A percentile compares a stretch with the other conserved stretches of the same genome.
Conservation (phyloP, 1,140 invertebrate genomes). For the Lithobius niger region DNA sequence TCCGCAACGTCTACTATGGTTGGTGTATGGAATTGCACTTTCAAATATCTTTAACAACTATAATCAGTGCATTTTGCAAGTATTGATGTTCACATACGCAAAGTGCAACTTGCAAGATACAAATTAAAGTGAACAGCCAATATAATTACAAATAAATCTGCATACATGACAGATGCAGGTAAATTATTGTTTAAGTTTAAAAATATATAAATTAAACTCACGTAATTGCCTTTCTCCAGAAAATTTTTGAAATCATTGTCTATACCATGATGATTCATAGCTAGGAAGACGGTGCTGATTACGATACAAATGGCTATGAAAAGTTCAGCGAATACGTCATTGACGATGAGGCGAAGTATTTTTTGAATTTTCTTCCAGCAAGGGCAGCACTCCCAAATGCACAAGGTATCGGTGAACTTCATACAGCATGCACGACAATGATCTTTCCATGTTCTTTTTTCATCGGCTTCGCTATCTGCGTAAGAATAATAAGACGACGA, state of each 20-base stretch:
- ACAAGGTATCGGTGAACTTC: slow-evolving; percentile 20
- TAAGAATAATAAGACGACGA: too few relatives aligned
- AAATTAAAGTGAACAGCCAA: too few relatives aligned
- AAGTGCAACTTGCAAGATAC: too few relatives aligned
- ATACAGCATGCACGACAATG: not conserved
- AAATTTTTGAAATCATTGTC: slow-evolving; percentile 21
- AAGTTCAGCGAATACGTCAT: slow-evolving; percentile 35
- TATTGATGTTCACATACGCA: too few relatives aligned
- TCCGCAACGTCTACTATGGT: too few relatives aligned
- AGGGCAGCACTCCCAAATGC: slow-evolving; percentile 27
- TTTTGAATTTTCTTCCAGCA: slow-evolving; percentile 23
- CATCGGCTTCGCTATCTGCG: not conserved
- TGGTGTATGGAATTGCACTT: too few relatives aligned
- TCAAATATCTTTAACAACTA: too few relatives aligned
- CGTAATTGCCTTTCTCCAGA: slow-evolving; percentile 33
- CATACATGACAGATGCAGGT: too few relatives aligned
- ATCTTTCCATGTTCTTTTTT: not conserved
- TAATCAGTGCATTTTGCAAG: too few relatives aligned
- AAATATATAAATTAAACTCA: slow-evolving; percentile 19
- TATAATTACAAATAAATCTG: too few relatives aligned
- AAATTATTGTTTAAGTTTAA: not conserved
- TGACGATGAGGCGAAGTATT: slow-evolving; percentile 27
- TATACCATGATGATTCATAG: slow-evolving; percentile 35
- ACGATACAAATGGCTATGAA: slow-evolving; percentile 36
- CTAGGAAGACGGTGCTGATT: slow-evolving; percentile 37